Evolutionary conservation across 2,888 invertebrate genomes (phyloP).

Genomic region (Diadegma fenestrale): DNA sequence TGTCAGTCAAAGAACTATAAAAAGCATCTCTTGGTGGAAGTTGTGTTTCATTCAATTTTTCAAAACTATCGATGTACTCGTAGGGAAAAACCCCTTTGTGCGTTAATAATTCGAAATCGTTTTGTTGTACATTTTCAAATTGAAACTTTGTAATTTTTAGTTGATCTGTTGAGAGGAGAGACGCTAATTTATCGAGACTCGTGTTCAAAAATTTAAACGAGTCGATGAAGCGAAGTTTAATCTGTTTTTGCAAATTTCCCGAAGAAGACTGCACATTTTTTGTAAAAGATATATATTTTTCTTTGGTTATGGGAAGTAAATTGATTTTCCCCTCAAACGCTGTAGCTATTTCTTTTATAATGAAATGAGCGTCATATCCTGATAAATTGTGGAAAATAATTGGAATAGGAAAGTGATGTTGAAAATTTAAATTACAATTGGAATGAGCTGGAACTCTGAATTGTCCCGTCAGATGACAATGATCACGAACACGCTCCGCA

Average conservation of each 20-base stretch:
- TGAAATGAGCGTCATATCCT: slow-evolving; percentile 72
- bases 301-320: slow-evolving; percentile 67
- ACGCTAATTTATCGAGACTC: too few species aligned
- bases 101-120: slow-evolving; percentile 73
- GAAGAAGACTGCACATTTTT: neutral
- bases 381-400: slow-evolving; percentile 44
- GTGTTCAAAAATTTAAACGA: too few species aligned
- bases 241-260: slow-evolving; percentile 68
- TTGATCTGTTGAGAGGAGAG: too few species aligned
- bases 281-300: too few species aligned
- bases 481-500: slow-evolving; percentile 22
- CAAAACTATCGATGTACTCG: slow-evolving; percentile 73
- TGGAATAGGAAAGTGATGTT: neutral
- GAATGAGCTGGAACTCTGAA: slow-evolving; percentile 7
- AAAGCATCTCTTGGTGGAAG: slow-evolving; percentile 68
- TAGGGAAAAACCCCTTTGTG: slow-evolving; percentile 79
- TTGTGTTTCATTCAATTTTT: slow-evolving; percentile 39
- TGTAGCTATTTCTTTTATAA: slow-evolving; percentile 70
- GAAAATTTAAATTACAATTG: slow-evolving; percentile 29
- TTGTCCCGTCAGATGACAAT: slow-evolving; percentile 19
- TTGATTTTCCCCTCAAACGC: slow-evolving; percentile 6
- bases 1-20: slow-evolving; percentile 68
- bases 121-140: slow-evolving; percentile 68
- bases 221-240: too few species aligned
- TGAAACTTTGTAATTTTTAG: slow-evolving; percentile 54